Conservation (phyloP, 1,140 invertebrate species). For the Saxidomus purpurata region DNA sequence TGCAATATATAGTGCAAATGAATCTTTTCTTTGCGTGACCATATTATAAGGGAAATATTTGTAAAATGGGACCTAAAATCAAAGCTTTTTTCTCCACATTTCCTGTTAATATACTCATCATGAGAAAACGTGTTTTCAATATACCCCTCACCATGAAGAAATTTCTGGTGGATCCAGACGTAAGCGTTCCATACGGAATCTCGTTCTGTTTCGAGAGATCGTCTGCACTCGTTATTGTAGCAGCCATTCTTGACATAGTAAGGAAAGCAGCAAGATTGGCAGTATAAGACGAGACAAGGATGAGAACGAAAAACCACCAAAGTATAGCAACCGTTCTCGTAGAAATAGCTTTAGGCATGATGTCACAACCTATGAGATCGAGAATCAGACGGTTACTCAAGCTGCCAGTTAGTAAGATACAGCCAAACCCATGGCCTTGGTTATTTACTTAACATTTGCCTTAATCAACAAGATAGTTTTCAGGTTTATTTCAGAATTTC, state of each 20-base stretch:
- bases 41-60: too few relatives aligned
- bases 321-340: constrained; percentile 95
- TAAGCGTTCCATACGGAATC: constrained; percentile 77
- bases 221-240: constrained; percentile 80
- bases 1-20: too few relatives aligned
- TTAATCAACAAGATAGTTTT: not conserved
- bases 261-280: constrained; percentile 84
- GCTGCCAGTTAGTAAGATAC: constrained; percentile 1
- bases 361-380: constrained; percentile 47
- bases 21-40: too few relatives aligned
- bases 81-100: too few relatives aligned
- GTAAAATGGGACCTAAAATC: too few relatives aligned
- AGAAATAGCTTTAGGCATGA: constrained; percentile 79
- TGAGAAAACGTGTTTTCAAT: too few relatives aligned
- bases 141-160: constrained; percentile 78
- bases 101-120: too few relatives aligned
- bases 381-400: not conserved
- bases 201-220: constrained; percentile 79
- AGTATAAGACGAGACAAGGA: constrained; percentile 86
- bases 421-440: not conserved
- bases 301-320: constrained; percentile 86
- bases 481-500: too few relatives aligned
- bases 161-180: constrained; percentile 77
- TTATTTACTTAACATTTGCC: not conserved
- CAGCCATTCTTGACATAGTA: constrained; percentile 80